These are phyloP conservation scores for Lipophrys pholis DNA, from an alignment of 2,113 vertebrate genomes.

Conservation along the genomic window DNA sequence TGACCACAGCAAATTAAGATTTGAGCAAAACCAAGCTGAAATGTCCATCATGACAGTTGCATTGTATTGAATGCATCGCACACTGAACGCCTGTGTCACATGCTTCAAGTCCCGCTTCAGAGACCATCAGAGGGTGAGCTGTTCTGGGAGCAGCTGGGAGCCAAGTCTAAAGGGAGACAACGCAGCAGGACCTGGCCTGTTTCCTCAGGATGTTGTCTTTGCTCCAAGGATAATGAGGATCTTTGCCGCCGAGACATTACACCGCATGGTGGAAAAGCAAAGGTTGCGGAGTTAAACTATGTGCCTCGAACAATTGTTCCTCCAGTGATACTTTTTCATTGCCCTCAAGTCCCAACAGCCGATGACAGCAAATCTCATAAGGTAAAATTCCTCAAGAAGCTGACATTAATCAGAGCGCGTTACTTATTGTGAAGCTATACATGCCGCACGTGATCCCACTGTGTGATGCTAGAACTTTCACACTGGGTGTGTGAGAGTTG, in stretches of 20 bases:
- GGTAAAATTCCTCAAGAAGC: no score
- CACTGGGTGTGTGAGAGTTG: no score
- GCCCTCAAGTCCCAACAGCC: not conserved
- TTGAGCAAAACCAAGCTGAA: not conserved
- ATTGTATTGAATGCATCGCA: not conserved
- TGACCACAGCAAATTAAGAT: not conserved
- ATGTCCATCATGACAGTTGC: not conserved
- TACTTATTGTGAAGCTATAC: no score
- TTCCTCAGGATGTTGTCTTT: not conserved
- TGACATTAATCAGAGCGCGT: no score
- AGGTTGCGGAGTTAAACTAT: not conserved
- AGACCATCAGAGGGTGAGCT: not conserved
- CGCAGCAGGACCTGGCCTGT: not conserved
- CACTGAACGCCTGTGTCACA: not conserved
- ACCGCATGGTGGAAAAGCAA: not conserved
- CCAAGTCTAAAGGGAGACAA: not conserved
- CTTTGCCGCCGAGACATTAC: constrained; percentile 11
- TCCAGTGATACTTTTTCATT: no score
- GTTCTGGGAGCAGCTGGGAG: not conserved
- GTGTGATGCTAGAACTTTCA: no score
- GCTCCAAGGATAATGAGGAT: not conserved
- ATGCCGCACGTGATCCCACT: no score
- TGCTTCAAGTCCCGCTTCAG: not conserved
- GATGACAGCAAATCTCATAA: not conserved
- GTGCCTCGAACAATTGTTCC: not conserved